A percentile compares a stretch with the other conserved stretches of the same genome.
Conservation (phyloP, 2,113 vertebrate genomes). For the Hippocampus zosterae region DNA sequence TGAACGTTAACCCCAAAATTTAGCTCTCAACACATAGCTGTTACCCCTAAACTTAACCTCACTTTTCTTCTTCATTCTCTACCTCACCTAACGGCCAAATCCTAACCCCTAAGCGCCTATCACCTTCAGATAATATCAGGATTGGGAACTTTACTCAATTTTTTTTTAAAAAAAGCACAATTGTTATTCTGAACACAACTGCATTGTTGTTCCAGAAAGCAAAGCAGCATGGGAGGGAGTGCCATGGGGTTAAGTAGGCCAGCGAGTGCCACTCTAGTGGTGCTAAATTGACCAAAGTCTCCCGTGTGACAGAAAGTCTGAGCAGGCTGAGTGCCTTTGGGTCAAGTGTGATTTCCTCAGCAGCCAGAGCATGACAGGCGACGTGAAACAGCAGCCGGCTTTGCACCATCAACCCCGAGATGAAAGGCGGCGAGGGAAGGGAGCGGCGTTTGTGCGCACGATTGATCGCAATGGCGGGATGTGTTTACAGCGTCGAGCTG, state of each 20-base stretch:
- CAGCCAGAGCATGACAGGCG: conserved; percentile 17
- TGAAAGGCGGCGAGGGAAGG: conserved; percentile 21
- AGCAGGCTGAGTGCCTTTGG: neutral
- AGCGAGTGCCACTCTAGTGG: neutral
- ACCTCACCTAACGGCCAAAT: no score
- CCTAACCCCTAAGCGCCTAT: no score
- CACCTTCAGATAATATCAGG: no score
- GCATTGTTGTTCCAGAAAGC: neutral
- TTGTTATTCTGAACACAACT: neutral
- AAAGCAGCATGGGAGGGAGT: neutral
- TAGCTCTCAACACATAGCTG: no score
- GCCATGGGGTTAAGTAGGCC: conserved; percentile 5
- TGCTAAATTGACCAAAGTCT: conserved; percentile 12
- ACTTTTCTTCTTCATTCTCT: no score
- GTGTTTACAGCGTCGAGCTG: conserved; percentile 39
- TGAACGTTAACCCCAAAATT: no score
- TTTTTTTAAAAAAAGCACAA: no score
- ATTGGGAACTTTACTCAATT: no score
- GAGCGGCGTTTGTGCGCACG: conserved; percentile 22
- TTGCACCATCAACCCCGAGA: conserved; percentile 26
- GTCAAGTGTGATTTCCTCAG: conserved; percentile 10
- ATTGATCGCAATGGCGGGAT: conserved; percentile 36
- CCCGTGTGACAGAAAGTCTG: conserved; percentile 6
- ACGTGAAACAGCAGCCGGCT: conserved; percentile 13
- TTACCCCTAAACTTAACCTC: no score